Evolutionary conservation across 2,797 vertebrate genomes (phyloP).

Genomic region (Lagodon rhomboides): DNA sequence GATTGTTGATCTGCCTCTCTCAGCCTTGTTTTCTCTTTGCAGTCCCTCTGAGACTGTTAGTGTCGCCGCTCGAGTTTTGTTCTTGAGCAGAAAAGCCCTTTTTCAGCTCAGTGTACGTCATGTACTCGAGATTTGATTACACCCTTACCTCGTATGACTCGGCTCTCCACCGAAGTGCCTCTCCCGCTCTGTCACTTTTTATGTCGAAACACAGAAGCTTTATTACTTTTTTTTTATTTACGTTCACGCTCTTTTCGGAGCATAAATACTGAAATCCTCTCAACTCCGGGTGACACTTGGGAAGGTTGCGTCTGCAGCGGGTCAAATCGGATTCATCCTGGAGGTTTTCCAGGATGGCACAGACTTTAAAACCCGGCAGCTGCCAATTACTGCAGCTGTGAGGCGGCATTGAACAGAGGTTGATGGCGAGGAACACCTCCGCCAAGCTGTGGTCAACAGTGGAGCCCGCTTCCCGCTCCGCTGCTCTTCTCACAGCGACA

Average conservation of each 20-base stretch:
- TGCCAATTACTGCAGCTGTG: constrained; percentile 12
- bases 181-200: constrained; percentile 16
- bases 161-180: constrained; percentile 10
- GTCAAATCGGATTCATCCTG: constrained; percentile 4
- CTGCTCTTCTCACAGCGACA: not conserved
- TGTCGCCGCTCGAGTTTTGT: constrained; percentile 26
- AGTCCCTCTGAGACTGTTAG: constrained; percentile 27
- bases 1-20: constrained; percentile 54
- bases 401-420: constrained; percentile 7
- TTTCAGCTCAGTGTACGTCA: constrained; percentile 32
- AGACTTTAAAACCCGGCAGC: not conserved
- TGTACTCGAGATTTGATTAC: constrained; percentile 32
- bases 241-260: constrained; percentile 1
- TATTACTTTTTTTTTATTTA: constrained; percentile 22
- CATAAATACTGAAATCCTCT: constrained; percentile 3
- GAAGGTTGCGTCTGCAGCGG: not conserved
- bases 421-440: constrained; percentile 1
- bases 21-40: constrained; percentile 33
- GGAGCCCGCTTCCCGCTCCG: not conserved
- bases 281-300: constrained; percentile 19
- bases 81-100: constrained; percentile 25
- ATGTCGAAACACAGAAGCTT: not conserved
- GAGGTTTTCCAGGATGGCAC: not conserved
- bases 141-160: constrained; percentile 16
- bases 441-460: not conserved